Conservation (phyloP, 2,888 invertebrate species). For the Yponomeuta evonymella region DNA sequence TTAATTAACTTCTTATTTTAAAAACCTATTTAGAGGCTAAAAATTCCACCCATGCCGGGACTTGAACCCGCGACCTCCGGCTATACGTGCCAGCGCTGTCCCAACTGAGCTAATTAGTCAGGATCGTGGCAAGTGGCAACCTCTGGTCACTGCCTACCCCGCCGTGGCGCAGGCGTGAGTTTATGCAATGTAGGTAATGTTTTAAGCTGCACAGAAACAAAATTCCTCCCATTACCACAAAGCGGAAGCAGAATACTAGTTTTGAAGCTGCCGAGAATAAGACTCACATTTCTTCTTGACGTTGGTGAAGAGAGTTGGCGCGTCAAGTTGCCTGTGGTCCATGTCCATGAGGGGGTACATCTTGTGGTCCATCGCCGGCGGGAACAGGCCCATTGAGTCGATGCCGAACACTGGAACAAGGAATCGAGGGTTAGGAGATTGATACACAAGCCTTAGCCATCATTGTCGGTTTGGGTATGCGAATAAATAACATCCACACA, state of each 20-base stretch:
- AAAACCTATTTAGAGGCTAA: too few species aligned
- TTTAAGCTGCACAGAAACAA: background rate
- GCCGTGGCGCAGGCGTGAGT: too few species aligned
- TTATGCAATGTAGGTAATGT: background rate
- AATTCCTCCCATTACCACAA: background rate
- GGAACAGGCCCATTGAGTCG: constrained; percentile 85
- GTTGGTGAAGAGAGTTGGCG: constrained; percentile 79
- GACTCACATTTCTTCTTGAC: constrained; percentile 89
- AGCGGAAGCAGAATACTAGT: background rate
- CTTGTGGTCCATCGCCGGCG: constrained; percentile 85
- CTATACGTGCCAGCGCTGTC: too few species aligned
- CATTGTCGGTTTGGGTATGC: too few species aligned
- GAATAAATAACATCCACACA: too few species aligned
- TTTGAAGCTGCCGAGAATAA: background rate
- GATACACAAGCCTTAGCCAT: background rate
- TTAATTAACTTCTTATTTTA: too few species aligned
- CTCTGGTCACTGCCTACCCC: too few species aligned
- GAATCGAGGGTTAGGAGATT: constrained; percentile 15
- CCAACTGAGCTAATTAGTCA: too few species aligned
- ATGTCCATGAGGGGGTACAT: constrained; percentile 84
- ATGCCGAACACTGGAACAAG: constrained; percentile 81
- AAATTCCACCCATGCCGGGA: too few species aligned
- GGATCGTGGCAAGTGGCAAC: too few species aligned
- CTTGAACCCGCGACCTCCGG: too few species aligned
- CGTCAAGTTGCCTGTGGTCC: constrained; percentile 81